phyloP scores from a whole-genome alignment of 2,888 invertebrate species.

The Drosophila helvetica region DNA sequence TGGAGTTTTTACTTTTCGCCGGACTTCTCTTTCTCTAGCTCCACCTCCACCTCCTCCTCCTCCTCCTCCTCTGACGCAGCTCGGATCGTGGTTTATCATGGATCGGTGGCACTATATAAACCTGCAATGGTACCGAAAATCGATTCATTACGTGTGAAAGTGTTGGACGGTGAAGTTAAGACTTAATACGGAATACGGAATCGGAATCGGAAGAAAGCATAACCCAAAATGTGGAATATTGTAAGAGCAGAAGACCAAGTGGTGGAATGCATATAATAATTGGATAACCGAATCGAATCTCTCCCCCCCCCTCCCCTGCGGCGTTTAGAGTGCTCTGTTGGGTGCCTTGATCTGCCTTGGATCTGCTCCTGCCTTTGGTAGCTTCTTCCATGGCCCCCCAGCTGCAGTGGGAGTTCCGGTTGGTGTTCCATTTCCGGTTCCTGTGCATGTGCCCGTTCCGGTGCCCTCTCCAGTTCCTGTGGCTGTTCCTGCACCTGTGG shows the following conservation, averaged over 20 bases:
- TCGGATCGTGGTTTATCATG: slow-evolving; percentile 20
- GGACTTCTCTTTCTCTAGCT: slow-evolving; percentile 10
- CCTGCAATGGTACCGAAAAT: slow-evolving; percentile 52
- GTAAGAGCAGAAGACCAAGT: slow-evolving; percentile 35
- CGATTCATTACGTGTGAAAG: slow-evolving; percentile 72
- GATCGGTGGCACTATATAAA: slow-evolving; percentile 39
- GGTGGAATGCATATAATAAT: neutral
- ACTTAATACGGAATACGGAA: slow-evolving; percentile 18
- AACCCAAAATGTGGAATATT: slow-evolving; percentile 44
- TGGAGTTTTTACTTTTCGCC: slow-evolving; percentile 63
- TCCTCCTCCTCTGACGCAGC: neutral
- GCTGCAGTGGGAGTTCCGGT: slow-evolving; percentile 28
- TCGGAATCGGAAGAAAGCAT: slow-evolving; percentile 23
- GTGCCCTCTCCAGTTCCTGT: slow-evolving; percentile 13
- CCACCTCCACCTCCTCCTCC: neutral
- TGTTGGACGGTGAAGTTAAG: slow-evolving; percentile 45
- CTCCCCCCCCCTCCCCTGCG: too few species aligned
- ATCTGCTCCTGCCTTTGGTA: slow-evolving; percentile 11
- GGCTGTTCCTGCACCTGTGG: slow-evolving; percentile 24
- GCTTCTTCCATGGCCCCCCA: slow-evolving; percentile 28
- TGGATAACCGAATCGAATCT: neutral
- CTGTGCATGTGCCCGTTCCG: neutral
- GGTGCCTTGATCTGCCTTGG: slow-evolving; percentile 14
- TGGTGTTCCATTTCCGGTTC: slow-evolving; percentile 27
- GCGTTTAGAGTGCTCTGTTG: slow-evolving; percentile 12